These are phyloP conservation scores for Rhegmatorhina hoffmannsi DNA, from an alignment of 2,113 vertebrate species.

Conservation along the genomic window DNA sequence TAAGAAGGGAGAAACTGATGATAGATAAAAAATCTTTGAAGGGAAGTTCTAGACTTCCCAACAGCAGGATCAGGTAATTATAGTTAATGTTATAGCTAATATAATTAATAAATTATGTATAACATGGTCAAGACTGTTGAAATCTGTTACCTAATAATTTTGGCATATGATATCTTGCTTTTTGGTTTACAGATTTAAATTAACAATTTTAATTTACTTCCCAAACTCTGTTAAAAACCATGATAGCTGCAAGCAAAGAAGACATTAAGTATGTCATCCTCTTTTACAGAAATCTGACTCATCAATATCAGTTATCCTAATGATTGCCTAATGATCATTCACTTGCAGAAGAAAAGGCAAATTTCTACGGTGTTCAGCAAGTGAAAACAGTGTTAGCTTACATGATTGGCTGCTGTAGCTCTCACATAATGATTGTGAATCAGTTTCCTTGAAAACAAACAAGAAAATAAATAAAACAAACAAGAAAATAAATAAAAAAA, in stretches of 20 bases:
- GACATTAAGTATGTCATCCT: background rate
- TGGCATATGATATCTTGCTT: background rate
- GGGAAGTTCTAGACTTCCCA: background rate
- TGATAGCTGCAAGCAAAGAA: background rate
- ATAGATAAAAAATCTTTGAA: background rate
- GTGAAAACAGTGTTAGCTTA: background rate
- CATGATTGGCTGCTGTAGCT: background rate
- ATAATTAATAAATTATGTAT: background rate
- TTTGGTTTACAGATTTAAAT: background rate
- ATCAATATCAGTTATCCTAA: background rate
- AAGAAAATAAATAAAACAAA: background rate
- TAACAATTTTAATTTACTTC: background rate
- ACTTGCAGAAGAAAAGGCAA: background rate
- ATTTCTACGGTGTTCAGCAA: background rate
- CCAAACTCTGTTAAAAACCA: background rate
- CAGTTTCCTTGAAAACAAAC: background rate
- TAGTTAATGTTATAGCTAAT: background rate
- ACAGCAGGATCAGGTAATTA: background rate
- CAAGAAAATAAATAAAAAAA: background rate
- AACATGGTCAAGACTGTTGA: background rate
- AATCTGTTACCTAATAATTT: background rate
- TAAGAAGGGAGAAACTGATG: background rate
- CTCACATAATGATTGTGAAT: background rate
- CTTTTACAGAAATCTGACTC: background rate
- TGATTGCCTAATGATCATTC: background rate